Percentiles rank a stretch among this genome's conserved stretches.
These are phyloP conservation scores for Callyntrura guangdongensis DNA, from an alignment of 2,888 invertebrate species.

Conservation along the genomic window DNA sequence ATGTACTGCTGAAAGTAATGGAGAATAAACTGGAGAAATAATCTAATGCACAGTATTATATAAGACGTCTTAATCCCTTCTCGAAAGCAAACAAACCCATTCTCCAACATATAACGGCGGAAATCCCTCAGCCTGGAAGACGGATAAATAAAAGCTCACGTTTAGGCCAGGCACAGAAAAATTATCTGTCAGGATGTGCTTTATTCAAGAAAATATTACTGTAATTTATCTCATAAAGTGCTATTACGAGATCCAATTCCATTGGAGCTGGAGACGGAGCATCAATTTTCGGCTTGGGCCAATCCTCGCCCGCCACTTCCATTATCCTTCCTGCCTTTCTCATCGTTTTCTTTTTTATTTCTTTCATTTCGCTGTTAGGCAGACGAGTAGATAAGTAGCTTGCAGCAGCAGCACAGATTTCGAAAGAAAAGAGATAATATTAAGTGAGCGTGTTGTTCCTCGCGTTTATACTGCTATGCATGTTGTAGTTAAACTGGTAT, in stretches of 20 bases:
- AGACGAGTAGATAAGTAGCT: constrained; percentile 18
- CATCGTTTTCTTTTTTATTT: constrained; percentile 57
- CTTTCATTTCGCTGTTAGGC: neutral
- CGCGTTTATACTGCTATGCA: neutral
- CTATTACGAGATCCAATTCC: constrained; percentile 84
- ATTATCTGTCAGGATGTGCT: constrained; percentile 83
- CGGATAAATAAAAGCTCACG: no score
- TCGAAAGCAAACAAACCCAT: no score
- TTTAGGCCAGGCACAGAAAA: constrained; percentile 78
- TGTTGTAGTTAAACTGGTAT: neutral
- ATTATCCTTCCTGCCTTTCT: constrained; percentile 75
- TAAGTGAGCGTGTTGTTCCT: neutral
- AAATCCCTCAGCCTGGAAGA: constrained; percentile 18
- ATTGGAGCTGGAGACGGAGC: constrained; percentile 83
- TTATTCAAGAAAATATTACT: constrained; percentile 82
- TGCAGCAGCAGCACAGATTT: neutral
- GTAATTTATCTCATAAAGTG: constrained; percentile 85
- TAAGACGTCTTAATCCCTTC: constrained; percentile 68
- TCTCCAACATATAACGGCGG: no score
- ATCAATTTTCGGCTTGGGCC: constrained; percentile 83
- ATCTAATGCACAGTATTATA: constrained; percentile 63
- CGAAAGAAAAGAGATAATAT: constrained; percentile 13
- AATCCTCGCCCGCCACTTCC: constrained; percentile 80
- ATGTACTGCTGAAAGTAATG: constrained; percentile 55
- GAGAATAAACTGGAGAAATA: constrained; percentile 67